Evolutionary conservation across 2,113 vertebrate genomes (phyloP).

Genomic region (Neofelis nebulosa): DNA sequence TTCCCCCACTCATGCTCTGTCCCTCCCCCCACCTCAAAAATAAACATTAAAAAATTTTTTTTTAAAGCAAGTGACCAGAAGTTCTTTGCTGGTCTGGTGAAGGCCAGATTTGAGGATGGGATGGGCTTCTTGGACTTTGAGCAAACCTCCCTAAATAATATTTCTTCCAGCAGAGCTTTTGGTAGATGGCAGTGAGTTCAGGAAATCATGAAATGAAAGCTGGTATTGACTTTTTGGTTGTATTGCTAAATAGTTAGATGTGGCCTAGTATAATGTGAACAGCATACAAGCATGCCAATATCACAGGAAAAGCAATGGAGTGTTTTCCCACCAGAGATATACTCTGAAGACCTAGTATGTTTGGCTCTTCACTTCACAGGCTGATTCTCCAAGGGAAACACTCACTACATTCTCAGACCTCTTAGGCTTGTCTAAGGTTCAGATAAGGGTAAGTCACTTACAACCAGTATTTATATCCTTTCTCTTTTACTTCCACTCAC

Average conservation of each 20-base stretch:
- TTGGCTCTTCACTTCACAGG: neutral
- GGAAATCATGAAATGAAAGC: neutral
- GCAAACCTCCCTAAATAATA: conserved; percentile 14
- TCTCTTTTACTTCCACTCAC: neutral
- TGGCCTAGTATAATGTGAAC: neutral
- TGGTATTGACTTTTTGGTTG: neutral
- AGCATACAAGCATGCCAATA: neutral
- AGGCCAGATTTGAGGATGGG: neutral
- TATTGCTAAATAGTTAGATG: neutral
- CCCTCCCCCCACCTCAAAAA: too few species aligned
- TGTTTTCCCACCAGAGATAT: neutral
- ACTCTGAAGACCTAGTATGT: neutral
- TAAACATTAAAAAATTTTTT: neutral
- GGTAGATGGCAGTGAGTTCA: neutral
- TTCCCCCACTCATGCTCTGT: too few species aligned
- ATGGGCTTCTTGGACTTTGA: neutral
- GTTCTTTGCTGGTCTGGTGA: neutral
- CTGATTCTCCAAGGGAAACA: neutral
- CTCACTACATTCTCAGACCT: neutral
- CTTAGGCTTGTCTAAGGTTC: neutral
- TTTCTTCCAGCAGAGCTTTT: neutral
- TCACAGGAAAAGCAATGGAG: neutral
- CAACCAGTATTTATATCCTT: neutral
- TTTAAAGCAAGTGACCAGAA: neutral
- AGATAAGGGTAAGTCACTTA: neutral